Evolutionary conservation across 2,113 vertebrate genomes (phyloP).

Genomic region (Rana temporaria): DNA sequence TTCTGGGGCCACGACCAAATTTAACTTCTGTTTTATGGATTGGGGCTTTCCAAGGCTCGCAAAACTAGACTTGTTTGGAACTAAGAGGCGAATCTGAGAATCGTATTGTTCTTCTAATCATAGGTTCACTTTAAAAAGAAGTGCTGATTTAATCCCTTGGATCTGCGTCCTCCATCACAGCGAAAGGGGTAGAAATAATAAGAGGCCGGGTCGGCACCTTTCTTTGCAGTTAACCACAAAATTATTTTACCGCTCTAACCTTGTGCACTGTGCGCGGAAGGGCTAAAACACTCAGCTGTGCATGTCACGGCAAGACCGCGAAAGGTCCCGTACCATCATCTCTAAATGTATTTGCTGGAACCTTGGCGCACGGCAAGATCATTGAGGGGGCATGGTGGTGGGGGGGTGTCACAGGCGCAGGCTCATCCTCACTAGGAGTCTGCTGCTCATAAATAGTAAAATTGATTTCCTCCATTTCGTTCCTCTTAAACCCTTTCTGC

Average conservation of each 20-base stretch:
- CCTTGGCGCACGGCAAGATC: neutral
- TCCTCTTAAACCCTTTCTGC: conserved; percentile 14
- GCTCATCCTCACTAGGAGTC: neutral
- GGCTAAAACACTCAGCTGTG: conserved; percentile 12
- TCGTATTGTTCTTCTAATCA: neutral
- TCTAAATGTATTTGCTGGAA: conserved; percentile 45
- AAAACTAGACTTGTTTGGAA: neutral
- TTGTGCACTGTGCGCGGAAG: neutral
- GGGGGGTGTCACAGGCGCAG: neutral
- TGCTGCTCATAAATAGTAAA: conserved; percentile 42
- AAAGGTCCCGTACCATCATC: conserved; percentile 40
- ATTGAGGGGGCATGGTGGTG: conserved; percentile 1
- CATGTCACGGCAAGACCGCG: neutral
- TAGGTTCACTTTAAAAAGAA: neutral
- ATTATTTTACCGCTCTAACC: conserved; percentile 27
- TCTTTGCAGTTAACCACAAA: conserved; percentile 37
- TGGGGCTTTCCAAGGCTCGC: too few species aligned
- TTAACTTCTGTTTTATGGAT: neutral
- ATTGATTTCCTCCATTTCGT: conserved; percentile 40
- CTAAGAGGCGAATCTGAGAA: neutral
- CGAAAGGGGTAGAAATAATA: neutral
- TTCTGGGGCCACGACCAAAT: neutral
- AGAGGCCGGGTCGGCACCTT: conserved; percentile 22
- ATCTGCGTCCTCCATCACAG: neutral
- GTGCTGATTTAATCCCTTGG: neutral